These are phyloP conservation scores for Cynopterus brachyotis DNA, from an alignment of 2,113 vertebrate genomes.

Conservation along the genomic window DNA sequence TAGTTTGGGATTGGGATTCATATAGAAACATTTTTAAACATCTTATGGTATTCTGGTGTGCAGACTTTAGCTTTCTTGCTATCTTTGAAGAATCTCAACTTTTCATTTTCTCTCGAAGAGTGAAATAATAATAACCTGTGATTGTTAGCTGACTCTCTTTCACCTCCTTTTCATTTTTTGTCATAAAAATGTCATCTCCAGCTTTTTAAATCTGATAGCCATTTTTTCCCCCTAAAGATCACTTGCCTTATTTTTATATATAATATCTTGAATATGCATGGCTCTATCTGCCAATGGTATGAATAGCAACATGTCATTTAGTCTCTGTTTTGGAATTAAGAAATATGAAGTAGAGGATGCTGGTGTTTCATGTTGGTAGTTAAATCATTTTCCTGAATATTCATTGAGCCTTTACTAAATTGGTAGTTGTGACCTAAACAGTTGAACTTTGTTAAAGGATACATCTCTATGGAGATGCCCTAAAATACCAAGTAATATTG, in stretches of 20 bases:
- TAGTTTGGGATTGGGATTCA: not conserved
- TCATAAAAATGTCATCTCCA: not conserved
- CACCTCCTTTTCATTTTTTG: not conserved
- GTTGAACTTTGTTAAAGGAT: not conserved
- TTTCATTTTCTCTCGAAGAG: not conserved
- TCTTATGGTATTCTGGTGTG: not conserved
- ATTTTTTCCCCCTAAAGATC: not conserved
- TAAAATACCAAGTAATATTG: not conserved
- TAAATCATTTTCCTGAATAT: not conserved
- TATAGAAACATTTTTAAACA: not conserved
- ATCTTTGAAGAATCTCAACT: not conserved
- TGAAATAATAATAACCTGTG: not conserved
- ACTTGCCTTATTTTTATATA: not conserved
- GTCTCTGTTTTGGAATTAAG: not conserved
- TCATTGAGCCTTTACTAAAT: not conserved
- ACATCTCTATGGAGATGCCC: not conserved
- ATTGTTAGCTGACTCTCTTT: not conserved
- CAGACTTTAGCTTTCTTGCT: not conserved
- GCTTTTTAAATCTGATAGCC: not conserved
- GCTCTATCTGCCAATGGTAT: not conserved
- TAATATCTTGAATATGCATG: not conserved
- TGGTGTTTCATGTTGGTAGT: not conserved
- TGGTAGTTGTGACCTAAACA: not conserved
- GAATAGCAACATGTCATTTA: not conserved
- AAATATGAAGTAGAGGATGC: not conserved